phyloP scores from a whole-genome alignment of 2,113 vertebrate species.

The Ammodytes marinus region DNA sequence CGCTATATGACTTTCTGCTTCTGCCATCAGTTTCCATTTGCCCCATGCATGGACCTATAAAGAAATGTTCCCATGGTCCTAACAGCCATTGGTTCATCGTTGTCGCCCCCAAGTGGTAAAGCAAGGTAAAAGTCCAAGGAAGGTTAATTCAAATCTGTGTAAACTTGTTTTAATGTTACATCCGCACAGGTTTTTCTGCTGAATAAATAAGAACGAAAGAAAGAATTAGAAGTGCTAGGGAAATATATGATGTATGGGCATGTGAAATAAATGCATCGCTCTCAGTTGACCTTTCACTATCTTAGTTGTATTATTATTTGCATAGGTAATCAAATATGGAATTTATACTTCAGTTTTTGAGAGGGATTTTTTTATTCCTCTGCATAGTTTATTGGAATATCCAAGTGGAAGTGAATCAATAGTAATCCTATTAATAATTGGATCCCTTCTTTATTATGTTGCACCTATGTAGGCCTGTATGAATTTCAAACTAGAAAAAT shows the following conservation, averaged over 20 bases:
- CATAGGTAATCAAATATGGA: neutral
- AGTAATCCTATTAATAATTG: neutral
- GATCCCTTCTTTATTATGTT: neutral
- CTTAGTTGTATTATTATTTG: neutral
- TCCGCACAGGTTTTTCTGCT: neutral
- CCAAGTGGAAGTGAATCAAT: neutral
- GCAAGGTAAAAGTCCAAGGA: neutral
- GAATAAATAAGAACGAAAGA: neutral
- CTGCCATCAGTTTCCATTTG: neutral
- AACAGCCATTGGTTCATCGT: slow-evolving; percentile 5
- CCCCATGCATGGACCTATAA: too few species aligned
- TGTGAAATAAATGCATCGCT: neutral
- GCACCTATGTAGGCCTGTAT: neutral
- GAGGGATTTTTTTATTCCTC: neutral
- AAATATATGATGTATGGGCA: neutral
- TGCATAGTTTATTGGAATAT: neutral
- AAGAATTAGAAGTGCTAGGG: neutral
- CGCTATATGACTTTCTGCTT: neutral
- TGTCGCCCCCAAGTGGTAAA: slow-evolving; percentile 67
- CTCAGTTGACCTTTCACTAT: neutral
- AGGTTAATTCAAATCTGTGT: neutral
- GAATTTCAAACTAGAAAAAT: too few species aligned
- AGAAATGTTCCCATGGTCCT: too few species aligned
- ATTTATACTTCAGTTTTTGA: neutral
- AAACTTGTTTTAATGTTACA: neutral